phyloP scores from a whole-genome alignment of 2,797 vertebrate genomes.

The Diplodus sargus region DNA sequence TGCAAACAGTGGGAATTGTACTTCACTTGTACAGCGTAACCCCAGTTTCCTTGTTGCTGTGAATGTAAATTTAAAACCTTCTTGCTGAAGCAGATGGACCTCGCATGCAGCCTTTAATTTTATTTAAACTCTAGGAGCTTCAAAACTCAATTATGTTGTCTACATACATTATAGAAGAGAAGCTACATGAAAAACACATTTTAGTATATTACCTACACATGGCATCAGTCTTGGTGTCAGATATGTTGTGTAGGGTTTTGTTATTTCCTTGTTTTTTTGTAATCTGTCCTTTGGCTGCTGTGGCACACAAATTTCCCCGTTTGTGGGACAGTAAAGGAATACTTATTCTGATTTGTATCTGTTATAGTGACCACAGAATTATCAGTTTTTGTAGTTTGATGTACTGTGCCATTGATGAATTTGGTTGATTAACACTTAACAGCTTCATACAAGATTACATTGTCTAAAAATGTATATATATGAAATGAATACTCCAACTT shows the following conservation, averaged over 20 bases:
- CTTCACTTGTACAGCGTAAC: neutral
- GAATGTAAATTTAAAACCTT: conserved; percentile 15
- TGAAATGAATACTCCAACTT: neutral
- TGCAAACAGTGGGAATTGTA: conserved; percentile 3
- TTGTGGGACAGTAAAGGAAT: too few relatives aligned
- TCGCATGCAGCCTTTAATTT: neutral
- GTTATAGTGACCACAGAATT: neutral
- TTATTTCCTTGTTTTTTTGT: neutral
- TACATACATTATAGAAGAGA: neutral
- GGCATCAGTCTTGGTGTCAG: neutral
- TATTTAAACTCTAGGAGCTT: neutral
- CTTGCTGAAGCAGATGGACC: neutral
- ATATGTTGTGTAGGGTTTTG: neutral
- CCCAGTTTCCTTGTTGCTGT: neutral
- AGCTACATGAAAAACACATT: neutral
- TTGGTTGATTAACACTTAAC: neutral
- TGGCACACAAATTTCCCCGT: neutral
- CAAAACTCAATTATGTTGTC: neutral
- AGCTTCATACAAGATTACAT: neutral
- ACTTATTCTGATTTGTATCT: neutral
- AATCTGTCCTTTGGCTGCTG: too few relatives aligned
- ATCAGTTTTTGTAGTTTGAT: neutral
- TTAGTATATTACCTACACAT: neutral
- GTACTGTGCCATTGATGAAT: neutral
- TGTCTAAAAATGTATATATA: conserved; percentile 2